Percentiles rank a stretch among this genome's conserved stretches.
Conservation (phyloP, 2,888 invertebrate species). For the Diabrotica balteata region DNA sequence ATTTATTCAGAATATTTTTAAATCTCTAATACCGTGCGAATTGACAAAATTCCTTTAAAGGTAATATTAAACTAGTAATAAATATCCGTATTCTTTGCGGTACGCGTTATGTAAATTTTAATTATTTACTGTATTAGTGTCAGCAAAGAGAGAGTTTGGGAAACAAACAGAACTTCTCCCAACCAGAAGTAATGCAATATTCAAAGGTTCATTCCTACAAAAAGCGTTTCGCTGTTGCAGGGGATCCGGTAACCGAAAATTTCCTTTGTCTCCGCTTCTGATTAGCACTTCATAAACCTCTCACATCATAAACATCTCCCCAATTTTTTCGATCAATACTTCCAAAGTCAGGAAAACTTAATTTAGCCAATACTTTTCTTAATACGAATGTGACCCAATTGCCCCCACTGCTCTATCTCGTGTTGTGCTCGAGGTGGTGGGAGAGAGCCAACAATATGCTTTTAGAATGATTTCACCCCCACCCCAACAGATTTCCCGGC, state of each 20-base stretch:
- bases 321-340: constrained; percentile 39
- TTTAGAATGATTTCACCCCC: constrained; percentile 35
- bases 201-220: no score
- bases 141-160: no score
- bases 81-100: no score
- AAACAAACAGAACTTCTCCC: not conserved
- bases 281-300: constrained; percentile 31
- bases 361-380: constrained; percentile 41
- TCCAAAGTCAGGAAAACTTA: constrained; percentile 39
- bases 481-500: constrained; percentile 34
- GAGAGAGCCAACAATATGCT: constrained; percentile 40
- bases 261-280: constrained; percentile 15
- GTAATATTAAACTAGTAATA: no score
- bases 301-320: constrained; percentile 37
- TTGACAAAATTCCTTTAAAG: no score
- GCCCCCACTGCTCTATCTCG: constrained; percentile 33
- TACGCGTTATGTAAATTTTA: no score
- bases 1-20: no score
- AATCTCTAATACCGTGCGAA: no score
- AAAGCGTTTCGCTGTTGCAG: not conserved
- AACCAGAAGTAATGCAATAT: not conserved
- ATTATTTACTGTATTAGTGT: no score
- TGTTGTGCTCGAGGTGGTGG: constrained; percentile 27
- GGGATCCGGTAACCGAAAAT: not conserved
- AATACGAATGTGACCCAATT: constrained; percentile 41